Conservation (phyloP, 2,888 invertebrate genomes). For the Ceratothoa steindachneri region DNA sequence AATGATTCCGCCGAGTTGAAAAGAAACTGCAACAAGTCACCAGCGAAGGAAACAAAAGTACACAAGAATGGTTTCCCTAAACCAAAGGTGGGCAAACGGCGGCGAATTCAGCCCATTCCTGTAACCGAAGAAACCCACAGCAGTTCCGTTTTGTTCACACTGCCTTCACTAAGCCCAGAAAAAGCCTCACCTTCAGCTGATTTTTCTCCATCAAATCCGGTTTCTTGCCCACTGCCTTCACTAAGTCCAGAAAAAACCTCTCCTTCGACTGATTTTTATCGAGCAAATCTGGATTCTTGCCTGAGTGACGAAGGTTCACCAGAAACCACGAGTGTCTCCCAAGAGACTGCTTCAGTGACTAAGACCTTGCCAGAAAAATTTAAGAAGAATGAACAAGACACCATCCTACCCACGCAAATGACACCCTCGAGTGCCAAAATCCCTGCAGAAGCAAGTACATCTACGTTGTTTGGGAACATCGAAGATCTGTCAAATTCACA, state of each 20-base stretch:
- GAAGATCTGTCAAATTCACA: neutral
- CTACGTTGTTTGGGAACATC: neutral
- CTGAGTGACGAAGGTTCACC: neutral
- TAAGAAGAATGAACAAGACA: neutral
- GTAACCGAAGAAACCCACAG: neutral
- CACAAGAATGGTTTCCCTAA: neutral
- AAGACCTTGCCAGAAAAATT: too few species aligned
- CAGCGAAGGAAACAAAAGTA: neutral
- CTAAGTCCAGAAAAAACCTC: neutral
- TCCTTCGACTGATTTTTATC: neutral
- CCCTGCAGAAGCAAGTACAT: neutral
- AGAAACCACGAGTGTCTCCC: neutral
- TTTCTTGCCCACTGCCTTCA: neutral
- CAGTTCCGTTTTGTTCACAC: neutral
- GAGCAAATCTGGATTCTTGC: neutral
- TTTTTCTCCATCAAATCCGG: neutral
- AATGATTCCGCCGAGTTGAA: neutral
- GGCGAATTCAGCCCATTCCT: neutral
- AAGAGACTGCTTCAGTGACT: neutral
- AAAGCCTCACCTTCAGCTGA: neutral
- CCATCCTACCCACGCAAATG: neutral
- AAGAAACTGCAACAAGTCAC: neutral
- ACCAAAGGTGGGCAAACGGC: neutral
- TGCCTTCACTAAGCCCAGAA: neutral
- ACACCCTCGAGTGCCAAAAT: neutral